Base-by-base conservation (phyloP, 1,140 invertebrate genomes). In the Portunus trituberculatus region DNA sequence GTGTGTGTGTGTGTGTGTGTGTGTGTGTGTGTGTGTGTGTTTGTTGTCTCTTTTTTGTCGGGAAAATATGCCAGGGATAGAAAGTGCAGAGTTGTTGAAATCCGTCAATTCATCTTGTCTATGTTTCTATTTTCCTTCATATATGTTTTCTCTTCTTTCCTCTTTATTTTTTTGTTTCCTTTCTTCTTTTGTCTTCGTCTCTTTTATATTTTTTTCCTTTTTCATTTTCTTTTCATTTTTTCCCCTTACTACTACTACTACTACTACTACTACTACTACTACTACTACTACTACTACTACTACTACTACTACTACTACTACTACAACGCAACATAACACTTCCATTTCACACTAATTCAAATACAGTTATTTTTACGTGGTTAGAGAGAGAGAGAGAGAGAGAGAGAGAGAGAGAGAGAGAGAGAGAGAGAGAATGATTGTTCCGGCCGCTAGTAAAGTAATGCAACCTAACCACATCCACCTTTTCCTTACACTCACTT, bases 241-340 rank as follows among this genome's bases (percentile, higher is more conserved):
- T 76, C 20, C 67, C 6, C n/a, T n/a, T 76, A 76, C 67, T 76
- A 76, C 67, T 76, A 76, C 67, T 76, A 76, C 67, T 76, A 76
- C 67, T 76, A 76, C 67, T 76, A 76, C 67, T 76, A 76, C 67
- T 76, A 76, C 67, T 76, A 76, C 67, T 76, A 76, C 67, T 76
- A 76, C 67, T 76, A 76, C 67, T 76, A 76, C 67, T 76, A 76
- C 67, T 76, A 76, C 67, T 76, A 76, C 67, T 76, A 76, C 67
- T n/a, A 25, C 67, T n/a, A 76, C 7, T 8, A 76, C n/a, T 8
- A 76, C 67, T 25, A 76, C 67, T 20, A 76, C n/a, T 25, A 76
- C 0, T 20, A 76, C 8, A 25, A 76, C n/a, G 6, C 20, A 76
- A 76, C 12, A 76, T 76, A 20, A 20, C 67, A n/a, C n/a, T 7